These are phyloP conservation scores for Lytechinus variegatus DNA, from an alignment of 35 echinoderm and acorn worm genomes.

Conservation along the genomic window DNA sequence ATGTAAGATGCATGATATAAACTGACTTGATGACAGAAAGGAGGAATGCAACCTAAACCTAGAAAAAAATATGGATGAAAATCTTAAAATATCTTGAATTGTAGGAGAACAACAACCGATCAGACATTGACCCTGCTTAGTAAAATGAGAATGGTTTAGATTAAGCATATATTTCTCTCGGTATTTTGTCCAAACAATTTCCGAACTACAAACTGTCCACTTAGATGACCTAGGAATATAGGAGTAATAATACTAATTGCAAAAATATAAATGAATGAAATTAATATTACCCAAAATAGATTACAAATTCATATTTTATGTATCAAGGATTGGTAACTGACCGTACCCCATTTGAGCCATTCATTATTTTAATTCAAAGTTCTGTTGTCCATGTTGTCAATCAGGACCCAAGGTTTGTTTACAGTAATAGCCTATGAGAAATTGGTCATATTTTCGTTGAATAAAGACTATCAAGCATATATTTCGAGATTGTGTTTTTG, in stretches of 20 bases:
- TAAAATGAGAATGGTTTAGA: constrained; percentile 4
- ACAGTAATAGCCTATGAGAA: too few relatives aligned
- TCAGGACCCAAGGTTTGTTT: too few relatives aligned
- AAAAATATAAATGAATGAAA: neutral
- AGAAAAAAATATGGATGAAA: constrained; percentile 25
- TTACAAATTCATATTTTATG: neutral
- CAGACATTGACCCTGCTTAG: constrained; percentile 19
- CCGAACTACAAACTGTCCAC: neutral
- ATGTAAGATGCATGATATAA: neutral
- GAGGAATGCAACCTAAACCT: constrained; percentile 8
- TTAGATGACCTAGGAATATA: neutral
- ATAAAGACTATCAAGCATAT: too few relatives aligned
- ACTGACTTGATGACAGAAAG: constrained; percentile 22
- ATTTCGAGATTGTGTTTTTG: too few relatives aligned
- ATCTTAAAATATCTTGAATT: constrained; percentile 18
- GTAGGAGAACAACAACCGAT: constrained; percentile 24
- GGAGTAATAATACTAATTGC: neutral
- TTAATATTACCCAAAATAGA: neutral
- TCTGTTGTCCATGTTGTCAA: too few relatives aligned
- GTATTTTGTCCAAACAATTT: neutral
- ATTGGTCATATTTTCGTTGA: too few relatives aligned
- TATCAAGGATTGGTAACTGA: too few relatives aligned
- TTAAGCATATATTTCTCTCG: neutral
- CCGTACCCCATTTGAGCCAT: too few relatives aligned
- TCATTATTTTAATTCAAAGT: too few relatives aligned